Evolutionary conservation across 2,888 invertebrate species (phyloP), one percentile per base, ranked within the genome.

Genomic region (Chloroclysta siterata): DNA sequence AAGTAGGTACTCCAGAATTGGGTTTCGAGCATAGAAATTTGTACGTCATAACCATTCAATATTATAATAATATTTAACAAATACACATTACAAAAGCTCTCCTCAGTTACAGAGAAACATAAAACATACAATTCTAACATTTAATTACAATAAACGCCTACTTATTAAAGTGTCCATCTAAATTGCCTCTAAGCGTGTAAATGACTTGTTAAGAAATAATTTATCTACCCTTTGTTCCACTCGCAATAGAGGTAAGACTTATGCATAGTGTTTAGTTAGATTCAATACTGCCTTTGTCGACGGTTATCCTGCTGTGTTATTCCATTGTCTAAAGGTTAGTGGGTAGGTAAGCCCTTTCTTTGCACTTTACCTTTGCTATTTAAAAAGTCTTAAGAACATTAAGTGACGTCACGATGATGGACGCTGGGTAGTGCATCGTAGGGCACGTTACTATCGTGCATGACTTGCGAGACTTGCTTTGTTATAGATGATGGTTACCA

Each of bases 241-340:
- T 46, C 28, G 62, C 44, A 56, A 64, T 62, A 67, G 59, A 52
- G 63, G 57, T 48, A 53, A 22, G 59, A 66, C 53, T 68, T 69
- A 68, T 71, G 60, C 65, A 67, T 65, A 70, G 63, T 69, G 64
- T 66, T 66, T 71, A 65, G 61, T 63, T 69, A 68, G 65, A 63
- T 65, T 59, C 70, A 65, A 68, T 68, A 64, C 44, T 2, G 58
- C 67, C 60, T 54, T 71, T 69, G 67, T 70, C 39, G 54, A 47
- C 65, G 65, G 63, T 65, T 67, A 66, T 64, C 64, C 39, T 56
- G 15, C 46, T 56, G 52, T 52, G 46, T 54, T 57, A 53, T 41
- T 39, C 53, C 44, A 55, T 72, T 69, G 70, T 72, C 13, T 52
- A 39, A 51, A 56, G 54, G 59, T 68, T 56, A 58, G 47, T 39